phyloP scores from a whole-genome alignment of 2,797 vertebrate genomes.

The Bradypodion pumilum region DNA sequence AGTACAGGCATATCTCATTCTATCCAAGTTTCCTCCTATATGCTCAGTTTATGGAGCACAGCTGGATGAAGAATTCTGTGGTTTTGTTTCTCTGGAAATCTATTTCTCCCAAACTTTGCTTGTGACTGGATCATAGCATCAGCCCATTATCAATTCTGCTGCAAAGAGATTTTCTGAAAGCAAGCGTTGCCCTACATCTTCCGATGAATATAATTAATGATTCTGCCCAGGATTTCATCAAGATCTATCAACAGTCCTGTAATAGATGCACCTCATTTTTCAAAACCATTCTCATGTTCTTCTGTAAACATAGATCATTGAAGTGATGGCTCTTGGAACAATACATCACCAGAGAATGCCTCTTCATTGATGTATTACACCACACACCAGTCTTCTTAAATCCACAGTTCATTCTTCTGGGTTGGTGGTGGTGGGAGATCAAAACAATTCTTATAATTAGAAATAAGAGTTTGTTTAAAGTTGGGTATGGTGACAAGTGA shows the following conservation, averaged over 20 bases:
- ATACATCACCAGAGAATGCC: constrained; percentile 41
- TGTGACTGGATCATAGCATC: not conserved
- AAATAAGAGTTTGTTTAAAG: constrained; percentile 52
- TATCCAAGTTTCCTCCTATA: no score
- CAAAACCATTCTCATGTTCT: constrained; percentile 33
- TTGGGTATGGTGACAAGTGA: not conserved
- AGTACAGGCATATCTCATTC: no score
- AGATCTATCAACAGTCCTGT: constrained; percentile 32
- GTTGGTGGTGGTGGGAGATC: constrained; percentile 16
- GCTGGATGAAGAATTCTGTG: no score
- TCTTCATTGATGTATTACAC: constrained; percentile 46
- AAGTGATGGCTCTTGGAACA: constrained; percentile 23
- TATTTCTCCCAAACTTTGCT: not conserved
- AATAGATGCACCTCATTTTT: constrained; percentile 48
- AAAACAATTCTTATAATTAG: constrained; percentile 62
- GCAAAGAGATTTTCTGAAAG: not conserved
- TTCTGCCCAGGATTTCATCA: constrained; percentile 40
- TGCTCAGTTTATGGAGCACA: no score
- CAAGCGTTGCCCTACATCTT: not conserved
- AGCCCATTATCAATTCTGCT: not conserved
- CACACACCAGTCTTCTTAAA: constrained; percentile 16
- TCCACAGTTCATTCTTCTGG: constrained; percentile 27
- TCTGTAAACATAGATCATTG: constrained; percentile 34
- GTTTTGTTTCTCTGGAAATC: not conserved
- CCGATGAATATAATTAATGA: constrained; percentile 23